phyloP scores from a whole-genome alignment of 2,888 invertebrate species.

The Phragmatobia fuliginosa region DNA sequence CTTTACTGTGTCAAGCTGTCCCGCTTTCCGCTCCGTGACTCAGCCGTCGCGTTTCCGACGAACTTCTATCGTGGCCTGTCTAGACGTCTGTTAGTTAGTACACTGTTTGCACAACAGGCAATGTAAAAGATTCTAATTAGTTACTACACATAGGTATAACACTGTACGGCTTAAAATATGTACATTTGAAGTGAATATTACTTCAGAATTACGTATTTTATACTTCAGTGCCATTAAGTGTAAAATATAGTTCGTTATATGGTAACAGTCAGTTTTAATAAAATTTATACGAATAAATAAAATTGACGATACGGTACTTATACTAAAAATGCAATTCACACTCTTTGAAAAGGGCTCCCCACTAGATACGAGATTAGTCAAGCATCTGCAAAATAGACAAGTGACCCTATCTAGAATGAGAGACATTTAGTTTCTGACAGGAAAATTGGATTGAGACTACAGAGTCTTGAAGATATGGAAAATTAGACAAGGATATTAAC shows the following conservation, averaged over 20 bases:
- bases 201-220: neutral
- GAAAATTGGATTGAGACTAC: too few species aligned
- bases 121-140: neutral
- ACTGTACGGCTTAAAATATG: neutral
- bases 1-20: constrained; percentile 19
- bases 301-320: too few species aligned
- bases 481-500: too few species aligned
- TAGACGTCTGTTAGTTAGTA: constrained; percentile 10
- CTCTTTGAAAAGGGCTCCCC: neutral
- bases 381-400: neutral
- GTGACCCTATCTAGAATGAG: neutral
- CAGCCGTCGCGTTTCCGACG: constrained; percentile 15
- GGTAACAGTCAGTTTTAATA: neutral
- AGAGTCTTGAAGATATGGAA: too few species aligned
- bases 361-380: neutral
- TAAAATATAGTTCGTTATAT: neutral
- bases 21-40: constrained; percentile 14
- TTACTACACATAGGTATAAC: neutral
- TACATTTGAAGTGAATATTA: neutral
- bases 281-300: too few species aligned
- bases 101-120: neutral
- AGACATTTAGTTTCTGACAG: too few species aligned
- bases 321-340: too few species aligned
- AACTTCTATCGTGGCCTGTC: constrained; percentile 13
- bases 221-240: neutral